Conservation (phyloP, 2,888 invertebrate species). For the Liopterus haemorrhoidalis region DNA sequence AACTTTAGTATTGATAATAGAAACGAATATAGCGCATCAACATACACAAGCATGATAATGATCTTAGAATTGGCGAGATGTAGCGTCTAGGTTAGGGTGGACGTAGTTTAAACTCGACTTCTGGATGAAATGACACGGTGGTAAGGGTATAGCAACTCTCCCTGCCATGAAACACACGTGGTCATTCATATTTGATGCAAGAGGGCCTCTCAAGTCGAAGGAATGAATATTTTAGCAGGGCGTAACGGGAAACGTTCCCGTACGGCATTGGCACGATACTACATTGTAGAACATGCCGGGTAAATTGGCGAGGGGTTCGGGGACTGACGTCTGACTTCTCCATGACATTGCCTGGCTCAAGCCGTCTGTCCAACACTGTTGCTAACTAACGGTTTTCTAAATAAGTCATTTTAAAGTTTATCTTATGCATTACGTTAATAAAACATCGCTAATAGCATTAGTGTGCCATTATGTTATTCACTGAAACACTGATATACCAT, state of each 20-base stretch:
- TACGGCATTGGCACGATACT: too few species aligned
- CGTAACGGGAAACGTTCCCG: conserved; percentile 2
- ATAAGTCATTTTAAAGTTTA: too few species aligned
- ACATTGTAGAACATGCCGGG: conserved; percentile 4
- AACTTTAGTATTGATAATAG: too few species aligned
- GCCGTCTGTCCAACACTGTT: background rate
- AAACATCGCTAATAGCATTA: background rate
- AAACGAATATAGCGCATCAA: too few species aligned
- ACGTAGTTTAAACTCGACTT: too few species aligned
- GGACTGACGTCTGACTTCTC: conserved; percentile 12
- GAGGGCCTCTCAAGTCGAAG: conserved; percentile 37
- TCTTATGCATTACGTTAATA: too few species aligned
- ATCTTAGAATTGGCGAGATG: too few species aligned
- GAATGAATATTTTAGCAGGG: conserved; percentile 38
- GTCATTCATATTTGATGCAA: conserved; percentile 38
- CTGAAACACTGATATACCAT: too few species aligned
- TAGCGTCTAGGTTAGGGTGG: too few species aligned
- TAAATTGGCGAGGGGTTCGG: conserved; percentile 20
- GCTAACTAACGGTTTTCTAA: too few species aligned
- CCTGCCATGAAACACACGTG: conserved; percentile 37
- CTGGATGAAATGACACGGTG: too few species aligned
- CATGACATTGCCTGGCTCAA: background rate
- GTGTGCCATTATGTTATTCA: background rate
- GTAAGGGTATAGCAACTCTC: conserved; percentile 1
- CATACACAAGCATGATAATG: too few species aligned